Evolutionary conservation across 2,888 invertebrate genomes (phyloP), one percentile per base, ranked within the genome.

Genomic region (Eucriotettix oculatus): DNA sequence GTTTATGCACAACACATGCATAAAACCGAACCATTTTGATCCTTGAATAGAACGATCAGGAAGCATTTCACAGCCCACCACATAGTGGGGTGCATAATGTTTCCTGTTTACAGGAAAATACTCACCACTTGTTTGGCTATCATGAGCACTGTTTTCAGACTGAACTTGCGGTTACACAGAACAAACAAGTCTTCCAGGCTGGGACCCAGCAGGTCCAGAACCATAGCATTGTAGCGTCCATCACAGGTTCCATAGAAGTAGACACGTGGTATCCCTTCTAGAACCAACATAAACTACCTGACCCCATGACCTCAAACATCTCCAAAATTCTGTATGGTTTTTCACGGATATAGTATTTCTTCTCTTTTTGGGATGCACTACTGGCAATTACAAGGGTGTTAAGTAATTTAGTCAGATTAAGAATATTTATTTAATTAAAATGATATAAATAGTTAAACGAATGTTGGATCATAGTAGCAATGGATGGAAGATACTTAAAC

Each of bases 171-270:
- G 68, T 83, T 82, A 73, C 86, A 86, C 66, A 84, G 72, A 68
- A 84, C 84, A 73, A 86, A 86, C 58, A 86, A 74, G 71, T 86
- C 86, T 74, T 86, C 86, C 64, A 86, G 75, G 68, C 83, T 84
- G 65, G 85, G 85, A 54, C 86, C 86, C 60, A 86, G 75, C 59
- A 86, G 75, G 73, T 86, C 86, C 78, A 86, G 78, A 55, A 86
- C 86, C 70, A 86, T 75, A 54, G 86, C 86, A 72, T 86, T 86
- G 75, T 84, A 85, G 68, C 84, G 81, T 44, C 73, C 74, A 42
- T 84, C 85, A 70, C 85, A 85, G 55, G 85, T 84, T 59, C 86
- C 86, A 71, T 85, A 83, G 72, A 86, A 85, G 73, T 80, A 85
- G 60, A 86, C 84, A 73, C 82, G 82, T 52, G 86, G 86, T 64